Percentiles rank a stretch among this genome's conserved stretches.
phyloP scores from a whole-genome alignment of 2,113 vertebrate genomes.

The Grammomys dolichurus region DNA sequence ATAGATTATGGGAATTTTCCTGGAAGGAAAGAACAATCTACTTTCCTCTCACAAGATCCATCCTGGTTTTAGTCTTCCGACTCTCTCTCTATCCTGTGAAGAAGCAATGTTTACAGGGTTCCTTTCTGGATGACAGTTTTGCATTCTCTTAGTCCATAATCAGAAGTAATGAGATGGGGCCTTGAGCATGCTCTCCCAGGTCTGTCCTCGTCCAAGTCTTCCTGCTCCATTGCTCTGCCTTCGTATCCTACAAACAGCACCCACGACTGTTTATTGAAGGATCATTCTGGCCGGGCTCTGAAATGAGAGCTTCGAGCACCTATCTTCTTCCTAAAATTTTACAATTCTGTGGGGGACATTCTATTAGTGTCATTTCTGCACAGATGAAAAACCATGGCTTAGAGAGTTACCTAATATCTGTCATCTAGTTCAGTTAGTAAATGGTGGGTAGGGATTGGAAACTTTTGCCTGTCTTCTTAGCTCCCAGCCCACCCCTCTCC shows the following conservation, averaged over 20 bases:
- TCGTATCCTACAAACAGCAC: conserved; percentile 17
- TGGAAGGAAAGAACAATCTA: neutral
- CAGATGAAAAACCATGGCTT: neutral
- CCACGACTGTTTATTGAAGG: conserved; percentile 14
- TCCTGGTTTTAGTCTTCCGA: neutral
- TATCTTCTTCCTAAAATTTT: conserved; percentile 38
- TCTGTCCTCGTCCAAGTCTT: neutral
- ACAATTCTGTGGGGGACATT: neutral
- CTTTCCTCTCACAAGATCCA: neutral
- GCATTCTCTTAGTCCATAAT: conserved; percentile 45
- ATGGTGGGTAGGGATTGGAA: neutral
- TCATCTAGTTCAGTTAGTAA: neutral
- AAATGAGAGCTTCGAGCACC: conserved; percentile 19
- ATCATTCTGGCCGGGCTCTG: neutral
- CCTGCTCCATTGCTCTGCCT: neutral
- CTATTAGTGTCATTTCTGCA: conserved; percentile 48
- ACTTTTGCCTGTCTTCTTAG: conserved; percentile 21
- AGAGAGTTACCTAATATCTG: conserved; percentile 10
- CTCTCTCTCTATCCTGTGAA: neutral
- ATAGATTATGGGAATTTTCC: conserved; percentile 29
- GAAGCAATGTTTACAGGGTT: neutral
- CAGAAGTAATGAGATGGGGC: conserved; percentile 18
- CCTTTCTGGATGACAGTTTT: conserved; percentile 28
- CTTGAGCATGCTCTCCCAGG: neutral
- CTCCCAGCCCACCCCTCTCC: neutral